Percentiles rank a stretch among this genome's conserved stretches.
phyloP scores from a whole-genome alignment of 2,888 invertebrate genomes.

The Aphidoletes aphidimyza region DNA sequence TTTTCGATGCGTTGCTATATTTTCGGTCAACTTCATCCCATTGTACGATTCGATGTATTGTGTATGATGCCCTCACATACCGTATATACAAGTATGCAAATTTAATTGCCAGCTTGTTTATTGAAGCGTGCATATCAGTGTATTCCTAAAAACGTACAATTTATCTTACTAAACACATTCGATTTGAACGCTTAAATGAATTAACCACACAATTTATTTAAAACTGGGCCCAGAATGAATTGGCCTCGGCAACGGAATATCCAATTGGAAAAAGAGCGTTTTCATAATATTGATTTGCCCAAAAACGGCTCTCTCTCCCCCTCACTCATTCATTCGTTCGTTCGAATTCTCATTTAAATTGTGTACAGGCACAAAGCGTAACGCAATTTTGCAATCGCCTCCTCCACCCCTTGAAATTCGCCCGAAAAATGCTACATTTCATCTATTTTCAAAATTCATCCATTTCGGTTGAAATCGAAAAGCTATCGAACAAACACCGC shows the following conservation, averaged over 20 bases:
- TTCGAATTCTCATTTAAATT: too few species aligned
- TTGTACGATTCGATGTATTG: background rate
- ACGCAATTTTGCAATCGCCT: too few species aligned
- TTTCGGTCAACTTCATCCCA: background rate
- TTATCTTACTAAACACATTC: constrained; percentile 32
- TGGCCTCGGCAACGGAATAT: background rate
- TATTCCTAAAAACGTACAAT: constrained; percentile 7
- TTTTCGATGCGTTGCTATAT: background rate
- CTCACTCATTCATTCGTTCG: background rate
- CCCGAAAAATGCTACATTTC: too few species aligned
- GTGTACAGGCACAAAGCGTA: too few species aligned
- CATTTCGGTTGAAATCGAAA: too few species aligned
- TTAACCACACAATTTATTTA: constrained; percentile 46
- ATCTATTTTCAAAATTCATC: too few species aligned
- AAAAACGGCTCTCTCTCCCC: background rate
- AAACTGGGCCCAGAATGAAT: constrained; percentile 32
- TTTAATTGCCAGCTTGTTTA: constrained; percentile 33
- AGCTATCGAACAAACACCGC: background rate
- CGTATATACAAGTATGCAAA: background rate
- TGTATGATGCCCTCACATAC: background rate
- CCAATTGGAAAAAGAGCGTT: too few species aligned
- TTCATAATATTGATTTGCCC: background rate
- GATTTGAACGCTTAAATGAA: background rate
- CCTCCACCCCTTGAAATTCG: too few species aligned
- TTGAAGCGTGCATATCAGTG: constrained; percentile 38